Evolutionary conservation across 2,888 invertebrate species (phyloP), one percentile per base, ranked within the genome.

Genomic region (Lobophora halterata): DNA sequence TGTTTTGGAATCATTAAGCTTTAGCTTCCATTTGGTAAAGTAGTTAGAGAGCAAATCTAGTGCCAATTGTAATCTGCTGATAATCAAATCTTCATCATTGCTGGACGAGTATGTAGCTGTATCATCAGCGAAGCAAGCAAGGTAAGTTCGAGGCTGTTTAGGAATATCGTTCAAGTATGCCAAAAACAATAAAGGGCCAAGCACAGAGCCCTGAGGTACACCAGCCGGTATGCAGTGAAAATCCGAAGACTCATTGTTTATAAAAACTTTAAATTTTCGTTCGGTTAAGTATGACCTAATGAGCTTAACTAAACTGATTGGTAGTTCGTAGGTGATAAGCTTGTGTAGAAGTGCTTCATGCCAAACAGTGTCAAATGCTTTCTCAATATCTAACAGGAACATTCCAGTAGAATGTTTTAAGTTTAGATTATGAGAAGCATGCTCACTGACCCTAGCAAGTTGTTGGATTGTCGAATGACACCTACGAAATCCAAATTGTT

Each of bases 161-260:
- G 38, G 38, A 5, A 38, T 38, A 20, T 38, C 38, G 12, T 38
- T 38, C 1, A 32, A n/a, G 13, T 21, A 38, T 8, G 25, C 5
- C 3, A 37, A 2, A 16, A 37, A 37, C 2, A 37, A 18, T 4
- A 19, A 31, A 3, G 38, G 38, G 5, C 38, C 38, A 1, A 38
- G 25, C 1, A 43, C 40, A 3, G 42, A 42, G 0, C 49, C 45
- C 13, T 37, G 43, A 0, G 47, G 47, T 5, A 16, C 17, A 11
- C 31, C 23, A 5, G 24, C 31, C 2, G 16, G 23, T 9, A 32
- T 16, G 6, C 3, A 16, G 5, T 17, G n/a, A 4, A 16, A 1
- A 12, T 5, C 8, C n/a, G 31, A 32, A 3, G 13, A 24, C 3
- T 5, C 5, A 10, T n/a, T 12, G 1, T 20, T 20, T 4, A 29